Evolutionary conservation across 2,797 vertebrate species (phyloP).

Genomic region (Acomys russatus): DNA sequence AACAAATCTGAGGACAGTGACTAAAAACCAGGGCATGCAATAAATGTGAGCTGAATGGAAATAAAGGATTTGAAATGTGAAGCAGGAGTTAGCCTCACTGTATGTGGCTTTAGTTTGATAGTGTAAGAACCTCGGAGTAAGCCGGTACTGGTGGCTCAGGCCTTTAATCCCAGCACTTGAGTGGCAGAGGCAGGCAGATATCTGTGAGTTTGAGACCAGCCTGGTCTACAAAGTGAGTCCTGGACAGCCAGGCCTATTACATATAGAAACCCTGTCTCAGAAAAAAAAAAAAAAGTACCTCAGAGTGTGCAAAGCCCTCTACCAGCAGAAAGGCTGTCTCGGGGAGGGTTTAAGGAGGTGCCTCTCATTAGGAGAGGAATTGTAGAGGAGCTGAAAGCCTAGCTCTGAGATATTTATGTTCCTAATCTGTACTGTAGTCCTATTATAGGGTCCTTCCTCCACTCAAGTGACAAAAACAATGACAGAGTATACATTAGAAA

Average conservation of each 20-base stretch:
- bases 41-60: not conserved
- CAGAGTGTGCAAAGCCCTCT: not conserved
- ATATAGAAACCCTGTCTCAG: too few relatives aligned
- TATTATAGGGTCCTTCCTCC: not conserved
- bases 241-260: too few relatives aligned
- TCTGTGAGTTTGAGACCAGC: too few relatives aligned
- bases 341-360: not conserved
- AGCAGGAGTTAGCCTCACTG: not conserved
- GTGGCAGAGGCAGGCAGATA: too few relatives aligned
- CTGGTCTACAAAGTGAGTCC: too few relatives aligned
- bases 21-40: not conserved
- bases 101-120: not conserved
- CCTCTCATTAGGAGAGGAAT: not conserved
- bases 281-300: too few relatives aligned
- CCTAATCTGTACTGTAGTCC: not conserved
- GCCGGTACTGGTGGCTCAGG: too few relatives aligned
- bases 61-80: not conserved
- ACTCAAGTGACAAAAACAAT: not conserved
- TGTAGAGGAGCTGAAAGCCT: not conserved
- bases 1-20: not conserved
- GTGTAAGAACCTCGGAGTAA: too few relatives aligned
- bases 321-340: not conserved
- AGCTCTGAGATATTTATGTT: not conserved
- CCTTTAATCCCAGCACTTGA: too few relatives aligned
- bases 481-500: not conserved